A percentile compares a stretch with the other conserved stretches of the same genome.
Conservation (phyloP, 2,888 invertebrate species). For the Troglohyphantes excavatus region DNA sequence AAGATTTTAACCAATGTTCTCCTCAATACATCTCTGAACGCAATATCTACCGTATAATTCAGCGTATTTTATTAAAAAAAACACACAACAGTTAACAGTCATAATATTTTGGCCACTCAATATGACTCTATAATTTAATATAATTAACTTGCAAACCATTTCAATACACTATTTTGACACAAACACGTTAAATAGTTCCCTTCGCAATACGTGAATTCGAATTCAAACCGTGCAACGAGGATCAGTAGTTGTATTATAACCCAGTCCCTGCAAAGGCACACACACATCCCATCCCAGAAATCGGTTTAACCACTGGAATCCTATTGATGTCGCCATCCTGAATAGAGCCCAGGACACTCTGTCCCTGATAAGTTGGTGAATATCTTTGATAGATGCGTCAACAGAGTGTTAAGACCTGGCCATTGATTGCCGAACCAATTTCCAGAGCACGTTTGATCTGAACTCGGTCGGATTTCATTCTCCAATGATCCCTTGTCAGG, state of each 20-base stretch:
- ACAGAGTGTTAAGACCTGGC: neutral
- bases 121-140: too few species aligned
- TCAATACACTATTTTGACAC: too few species aligned
- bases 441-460: constrained; percentile 39
- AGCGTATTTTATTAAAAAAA: too few species aligned
- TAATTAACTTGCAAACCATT: too few species aligned
- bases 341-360: neutral
- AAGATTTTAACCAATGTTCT: too few species aligned
- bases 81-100: too few species aligned
- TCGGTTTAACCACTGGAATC: neutral
- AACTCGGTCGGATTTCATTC: constrained; percentile 32
- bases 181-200: too few species aligned
- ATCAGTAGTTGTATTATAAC: neutral
- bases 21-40: too few species aligned
- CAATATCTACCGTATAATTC: too few species aligned
- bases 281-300: neutral
- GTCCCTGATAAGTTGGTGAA: constrained; percentile 7
- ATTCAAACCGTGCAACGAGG: neutral
- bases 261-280: neutral
- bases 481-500: constrained; percentile 29
- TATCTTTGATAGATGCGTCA: constrained; percentile 35
- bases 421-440: constrained; percentile 34
- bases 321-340: constrained; percentile 9
- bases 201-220: too few species aligned
- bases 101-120: too few species aligned